A percentile compares a stretch with the other conserved stretches of the same genome.
These are phyloP conservation scores for Lanistes nyassanus DNA, from an alignment of 1,140 invertebrate species.

Conservation along the genomic window DNA sequence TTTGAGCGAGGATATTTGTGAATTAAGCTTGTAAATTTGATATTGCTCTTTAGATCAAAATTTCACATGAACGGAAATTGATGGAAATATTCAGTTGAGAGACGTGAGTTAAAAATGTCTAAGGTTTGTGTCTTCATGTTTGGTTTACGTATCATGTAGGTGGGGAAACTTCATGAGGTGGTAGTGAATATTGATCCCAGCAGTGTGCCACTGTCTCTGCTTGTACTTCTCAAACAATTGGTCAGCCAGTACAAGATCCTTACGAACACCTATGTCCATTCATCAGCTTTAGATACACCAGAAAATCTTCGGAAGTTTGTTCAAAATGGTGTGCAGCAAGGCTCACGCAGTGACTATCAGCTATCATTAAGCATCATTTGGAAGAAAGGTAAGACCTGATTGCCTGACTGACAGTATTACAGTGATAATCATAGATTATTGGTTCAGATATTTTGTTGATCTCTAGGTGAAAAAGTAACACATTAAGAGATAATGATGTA, in stretches of 20 bases:
- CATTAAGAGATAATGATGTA: too few relatives aligned
- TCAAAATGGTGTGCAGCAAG: constrained; percentile 41
- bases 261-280: constrained; percentile 74
- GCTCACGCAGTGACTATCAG: constrained; percentile 56
- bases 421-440: too few relatives aligned
- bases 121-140: background rate
- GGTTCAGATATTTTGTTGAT: too few relatives aligned
- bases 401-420: too few relatives aligned
- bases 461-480: too few relatives aligned
- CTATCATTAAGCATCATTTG: constrained; percentile 78
- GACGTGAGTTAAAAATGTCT: too few relatives aligned
- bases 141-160: constrained; percentile 59
- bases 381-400: constrained; percentile 74
- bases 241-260: constrained; percentile 66
- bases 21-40: too few relatives aligned
- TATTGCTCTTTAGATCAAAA: too few relatives aligned
- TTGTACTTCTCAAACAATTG: constrained; percentile 72
- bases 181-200: constrained; percentile 77
- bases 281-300: constrained; percentile 69
- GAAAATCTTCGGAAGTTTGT: constrained; percentile 57
- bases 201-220: constrained; percentile 76
- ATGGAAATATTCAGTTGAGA: too few relatives aligned
- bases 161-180: constrained; percentile 71
- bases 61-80: too few relatives aligned
- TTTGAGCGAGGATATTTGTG: too few relatives aligned